Percentiles rank a stretch among this genome's conserved stretches.
These are phyloP conservation scores for Nematopogon swammerdamellus DNA, from an alignment of 2,888 invertebrate species.

Conservation along the genomic window DNA sequence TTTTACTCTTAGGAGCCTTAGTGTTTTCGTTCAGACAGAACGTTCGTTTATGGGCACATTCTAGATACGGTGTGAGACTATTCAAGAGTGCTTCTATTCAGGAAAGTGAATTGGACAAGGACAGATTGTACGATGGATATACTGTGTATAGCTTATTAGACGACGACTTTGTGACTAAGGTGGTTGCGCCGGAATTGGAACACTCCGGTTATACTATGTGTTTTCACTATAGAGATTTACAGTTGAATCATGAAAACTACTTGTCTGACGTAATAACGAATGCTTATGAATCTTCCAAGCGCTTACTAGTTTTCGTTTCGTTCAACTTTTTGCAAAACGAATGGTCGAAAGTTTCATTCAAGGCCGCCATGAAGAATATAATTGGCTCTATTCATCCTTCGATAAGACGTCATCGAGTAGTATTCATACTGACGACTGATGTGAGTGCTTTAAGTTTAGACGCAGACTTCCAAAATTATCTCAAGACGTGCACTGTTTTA, in stretches of 20 bases:
- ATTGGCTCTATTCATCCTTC: conserved; percentile 62
- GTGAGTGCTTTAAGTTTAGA: conserved; percentile 72
- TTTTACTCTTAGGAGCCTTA: conserved; percentile 67
- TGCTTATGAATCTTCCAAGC: conserved; percentile 61
- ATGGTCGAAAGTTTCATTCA: conserved; percentile 79
- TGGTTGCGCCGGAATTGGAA: conserved; percentile 72
- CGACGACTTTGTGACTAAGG: conserved; percentile 67
- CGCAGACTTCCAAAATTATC: conserved; percentile 68
- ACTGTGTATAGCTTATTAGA: conserved; percentile 83
- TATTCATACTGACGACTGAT: conserved; percentile 57
- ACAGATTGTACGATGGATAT: conserved; percentile 82
- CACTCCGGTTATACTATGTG: conserved; percentile 63
- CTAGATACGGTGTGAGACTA: conserved; percentile 74
- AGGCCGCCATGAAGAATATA: conserved; percentile 74
- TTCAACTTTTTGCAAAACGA: conserved; percentile 78
- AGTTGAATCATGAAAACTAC: conserved; percentile 59
- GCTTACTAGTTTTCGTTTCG: conserved; percentile 76
- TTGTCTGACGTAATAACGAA: conserved; percentile 60
- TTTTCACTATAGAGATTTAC: conserved; percentile 64
- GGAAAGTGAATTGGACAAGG: conserved; percentile 57
- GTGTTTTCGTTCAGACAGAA: conserved; percentile 76
- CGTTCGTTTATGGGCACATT: conserved; percentile 76
- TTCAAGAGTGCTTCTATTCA: conserved; percentile 62
- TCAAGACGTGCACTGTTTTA: conserved; percentile 68
- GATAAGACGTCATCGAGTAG: conserved; percentile 58